Conservation (phyloP, 1,140 invertebrate genomes). For the Neuroterus valhalla region DNA sequence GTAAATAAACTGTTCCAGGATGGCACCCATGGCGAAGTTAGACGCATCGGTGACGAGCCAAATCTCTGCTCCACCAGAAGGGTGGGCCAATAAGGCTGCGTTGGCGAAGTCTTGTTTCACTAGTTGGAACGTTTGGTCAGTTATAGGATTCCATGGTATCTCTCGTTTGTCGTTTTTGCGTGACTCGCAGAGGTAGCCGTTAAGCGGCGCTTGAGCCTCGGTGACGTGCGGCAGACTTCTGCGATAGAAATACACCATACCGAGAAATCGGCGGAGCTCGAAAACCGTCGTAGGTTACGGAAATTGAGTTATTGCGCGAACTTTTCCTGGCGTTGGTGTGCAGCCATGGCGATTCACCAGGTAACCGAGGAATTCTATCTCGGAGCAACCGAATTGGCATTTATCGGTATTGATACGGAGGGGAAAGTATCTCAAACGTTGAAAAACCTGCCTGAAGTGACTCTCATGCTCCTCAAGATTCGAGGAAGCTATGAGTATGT, state of each 20-base stretch:
- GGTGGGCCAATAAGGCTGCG: not conserved
- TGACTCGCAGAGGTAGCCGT: not conserved
- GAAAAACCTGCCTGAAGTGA: too few species aligned
- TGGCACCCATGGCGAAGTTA: not conserved
- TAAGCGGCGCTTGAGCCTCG: not conserved
- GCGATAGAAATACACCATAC: not conserved
- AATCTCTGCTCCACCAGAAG: not conserved
- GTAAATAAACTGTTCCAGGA: slow-evolving; percentile 5
- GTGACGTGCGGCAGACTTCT: not conserved
- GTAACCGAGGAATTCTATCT: slow-evolving; percentile 4
- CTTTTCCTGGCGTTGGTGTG: not conserved
- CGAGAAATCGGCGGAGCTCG: not conserved
- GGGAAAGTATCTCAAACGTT: not conserved
- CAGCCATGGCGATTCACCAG: not conserved
- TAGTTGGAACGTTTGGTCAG: not conserved
- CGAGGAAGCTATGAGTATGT: too few species aligned
- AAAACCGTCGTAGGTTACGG: not conserved
- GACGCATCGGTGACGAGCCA: not conserved
- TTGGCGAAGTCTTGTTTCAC: not conserved
- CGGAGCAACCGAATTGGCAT: not conserved
- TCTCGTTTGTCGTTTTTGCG: not conserved
- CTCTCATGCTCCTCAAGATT: too few species aligned
- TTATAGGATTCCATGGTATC: not conserved
- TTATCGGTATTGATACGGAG: not conserved
- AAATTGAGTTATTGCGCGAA: not conserved